These are phyloP conservation scores for Coracopsis vasa DNA, from an alignment of 2,113 vertebrate genomes.

Conservation along the genomic window DNA sequence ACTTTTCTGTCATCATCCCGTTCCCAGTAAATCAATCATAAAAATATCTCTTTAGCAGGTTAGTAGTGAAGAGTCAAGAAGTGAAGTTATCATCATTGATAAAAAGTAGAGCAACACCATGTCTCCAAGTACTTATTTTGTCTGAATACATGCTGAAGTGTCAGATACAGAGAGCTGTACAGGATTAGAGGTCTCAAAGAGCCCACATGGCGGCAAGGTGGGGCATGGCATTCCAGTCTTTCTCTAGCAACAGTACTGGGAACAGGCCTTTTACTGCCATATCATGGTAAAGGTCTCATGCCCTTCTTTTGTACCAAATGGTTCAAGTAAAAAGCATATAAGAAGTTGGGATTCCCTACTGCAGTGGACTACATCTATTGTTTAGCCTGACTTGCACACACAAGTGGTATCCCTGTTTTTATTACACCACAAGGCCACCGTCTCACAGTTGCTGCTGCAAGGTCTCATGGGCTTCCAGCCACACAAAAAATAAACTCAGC, in stretches of 20 bases:
- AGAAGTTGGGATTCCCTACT: background rate
- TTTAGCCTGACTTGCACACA: background rate
- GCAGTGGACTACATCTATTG: background rate
- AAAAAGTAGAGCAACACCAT: background rate
- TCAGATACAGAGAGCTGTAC: background rate
- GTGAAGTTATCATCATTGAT: background rate
- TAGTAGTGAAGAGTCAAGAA: background rate
- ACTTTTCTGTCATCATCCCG: background rate
- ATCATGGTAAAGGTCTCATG: rapidly evolving
- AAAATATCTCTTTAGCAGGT: background rate
- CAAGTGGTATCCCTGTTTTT: background rate
- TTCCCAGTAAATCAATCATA: background rate
- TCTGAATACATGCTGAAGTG: background rate
- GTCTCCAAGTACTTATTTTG: background rate
- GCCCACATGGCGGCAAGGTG: background rate
- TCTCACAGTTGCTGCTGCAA: background rate
- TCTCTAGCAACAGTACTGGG: background rate
- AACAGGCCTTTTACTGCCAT: background rate
- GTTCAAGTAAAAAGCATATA: background rate
- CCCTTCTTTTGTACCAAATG: background rate
- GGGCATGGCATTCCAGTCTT: background rate
- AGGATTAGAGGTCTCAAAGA: background rate
- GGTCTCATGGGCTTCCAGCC: background rate
- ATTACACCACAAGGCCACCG: background rate
- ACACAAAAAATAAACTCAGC: background rate